Percentiles rank a stretch among this genome's conserved stretches.
Evolutionary conservation across 1,140 invertebrate genomes (phyloP).

Genomic region (Rhysida immarginata): DNA sequence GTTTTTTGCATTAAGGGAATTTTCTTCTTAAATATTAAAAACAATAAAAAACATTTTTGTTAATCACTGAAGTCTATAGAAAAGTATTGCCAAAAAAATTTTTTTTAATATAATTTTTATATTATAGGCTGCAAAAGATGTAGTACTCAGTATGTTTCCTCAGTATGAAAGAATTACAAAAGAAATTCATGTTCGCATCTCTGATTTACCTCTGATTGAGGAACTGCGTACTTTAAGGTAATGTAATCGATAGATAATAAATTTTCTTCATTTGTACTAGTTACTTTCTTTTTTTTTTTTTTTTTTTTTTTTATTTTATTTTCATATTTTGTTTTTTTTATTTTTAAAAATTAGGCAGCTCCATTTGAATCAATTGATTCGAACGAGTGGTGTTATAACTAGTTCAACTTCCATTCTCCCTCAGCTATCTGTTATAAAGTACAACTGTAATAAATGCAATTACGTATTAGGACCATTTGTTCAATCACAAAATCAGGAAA

Average conservation of each 20-base stretch:
- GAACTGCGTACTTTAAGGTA: slow-evolving; percentile 82
- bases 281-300: slow-evolving; percentile 9
- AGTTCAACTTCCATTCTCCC: slow-evolving; percentile 89
- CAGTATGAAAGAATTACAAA: slow-evolving; percentile 86
- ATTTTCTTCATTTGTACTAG: not conserved
- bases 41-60: too few relatives aligned
- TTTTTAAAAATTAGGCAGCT: slow-evolving; percentile 58
- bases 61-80: too few relatives aligned
- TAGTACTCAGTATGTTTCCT: slow-evolving; percentile 87
- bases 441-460: slow-evolving; percentile 92
- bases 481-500: slow-evolving; percentile 81
- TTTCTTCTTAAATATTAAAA: too few relatives aligned
- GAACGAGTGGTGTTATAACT: slow-evolving; percentile 90
- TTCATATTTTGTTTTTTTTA: too few relatives aligned
- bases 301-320: not conserved
- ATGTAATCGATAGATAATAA: slow-evolving; percentile 4
- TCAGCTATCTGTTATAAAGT: slow-evolving; percentile 88
- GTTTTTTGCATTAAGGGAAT: too few relatives aligned
- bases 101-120: too few relatives aligned
- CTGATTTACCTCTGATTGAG: slow-evolving; percentile 87
- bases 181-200: slow-evolving; percentile 87
- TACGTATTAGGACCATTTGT: slow-evolving; percentile 91
- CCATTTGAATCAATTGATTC: slow-evolving; percentile 83
- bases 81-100: too few relatives aligned
- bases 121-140: slow-evolving; percentile 65